Base-by-base conservation (phyloP, 1,140 invertebrate species). In the Drosophila busckii region DNA sequence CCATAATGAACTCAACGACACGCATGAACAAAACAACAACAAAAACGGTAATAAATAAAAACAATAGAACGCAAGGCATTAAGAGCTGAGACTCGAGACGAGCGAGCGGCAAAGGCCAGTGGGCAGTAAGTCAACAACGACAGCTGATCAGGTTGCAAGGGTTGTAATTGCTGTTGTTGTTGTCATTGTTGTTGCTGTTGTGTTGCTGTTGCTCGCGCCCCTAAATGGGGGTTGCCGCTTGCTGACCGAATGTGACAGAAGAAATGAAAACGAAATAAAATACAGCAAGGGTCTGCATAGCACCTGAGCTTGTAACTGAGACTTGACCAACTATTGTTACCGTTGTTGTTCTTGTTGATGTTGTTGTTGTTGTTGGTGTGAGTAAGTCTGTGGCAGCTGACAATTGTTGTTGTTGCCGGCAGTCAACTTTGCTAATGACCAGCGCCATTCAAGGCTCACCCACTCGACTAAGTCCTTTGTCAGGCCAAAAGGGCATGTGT, bases 91-190 rank as follows among this genome's bases (percentile, higher is more conserved):
- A 23, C 7, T 17, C 7, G 40, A 22, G 12, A 6, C 13, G 45
- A 12, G 17, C 4, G 31, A 12, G 17, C 4, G 31, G 23, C 25
- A 20, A 15, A 42, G 67, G 58, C 61, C 70, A 65, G 22, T 76
- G 65, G 54, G 54, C 70, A 76, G 70, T 61, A 69, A 75, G 70
- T 75, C 66, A 76, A 29, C 35, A 44, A 20, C 49, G 62, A 65
- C 56, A 66, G 70, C 70, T 76, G 70, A 76, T 76, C 70, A 70
- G 52, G 71, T 76, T 76, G 71, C 70, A 78, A 58, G 71, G 71
- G 68, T 60, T 75, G 70, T 58, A 42, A 40, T 52, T 59, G 38
- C 44, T 56, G 35, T 49, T 48, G 44, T 40, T 23, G 12, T 52
- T 56, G 35, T 49, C 38, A 34, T 40, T 23, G 12, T 41, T 26